Conservation (phyloP, 2,888 invertebrate species). For the Argyresthia goedartella region DNA sequence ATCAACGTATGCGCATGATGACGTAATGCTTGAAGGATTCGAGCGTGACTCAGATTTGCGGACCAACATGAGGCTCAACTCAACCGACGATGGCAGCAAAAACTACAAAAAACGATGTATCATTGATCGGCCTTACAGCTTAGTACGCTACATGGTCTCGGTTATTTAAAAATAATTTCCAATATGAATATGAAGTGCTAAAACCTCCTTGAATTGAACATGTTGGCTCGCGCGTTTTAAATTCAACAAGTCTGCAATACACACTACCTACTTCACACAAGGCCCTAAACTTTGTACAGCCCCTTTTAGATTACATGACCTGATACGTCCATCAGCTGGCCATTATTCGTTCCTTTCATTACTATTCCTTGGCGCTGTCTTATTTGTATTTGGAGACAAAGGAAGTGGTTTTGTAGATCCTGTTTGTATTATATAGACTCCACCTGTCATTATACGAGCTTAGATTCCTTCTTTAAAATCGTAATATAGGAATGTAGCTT, state of each 20-base stretch:
- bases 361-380: slow-evolving; percentile 46
- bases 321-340: slow-evolving; percentile 7
- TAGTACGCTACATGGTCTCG: too few species aligned
- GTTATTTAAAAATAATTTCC: too few species aligned
- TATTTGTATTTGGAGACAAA: slow-evolving; percentile 53
- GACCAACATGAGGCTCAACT: slow-evolving; percentile 8
- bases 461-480: too few species aligned
- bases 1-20: slow-evolving; percentile 31
- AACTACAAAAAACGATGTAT: background rate
- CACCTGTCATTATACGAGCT: too few species aligned
- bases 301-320: slow-evolving; percentile 2
- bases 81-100: background rate
- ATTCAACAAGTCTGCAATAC: background rate
- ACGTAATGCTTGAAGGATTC: slow-evolving; percentile 50
- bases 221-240: too few species aligned
- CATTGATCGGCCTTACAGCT: background rate
- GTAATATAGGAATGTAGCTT: too few species aligned
- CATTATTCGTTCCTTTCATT: slow-evolving; percentile 32
- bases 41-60: slow-evolving; percentile 39
- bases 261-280: background rate
- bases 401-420: slow-evolving; percentile 51
- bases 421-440: slow-evolving; percentile 28
- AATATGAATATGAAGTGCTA: too few species aligned
- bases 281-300: background rate
- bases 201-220: too few species aligned